Evolutionary conservation across 2,888 invertebrate species (phyloP), one percentile per base, ranked within the genome.

Genomic region (Cecidostiba fungosa): DNA sequence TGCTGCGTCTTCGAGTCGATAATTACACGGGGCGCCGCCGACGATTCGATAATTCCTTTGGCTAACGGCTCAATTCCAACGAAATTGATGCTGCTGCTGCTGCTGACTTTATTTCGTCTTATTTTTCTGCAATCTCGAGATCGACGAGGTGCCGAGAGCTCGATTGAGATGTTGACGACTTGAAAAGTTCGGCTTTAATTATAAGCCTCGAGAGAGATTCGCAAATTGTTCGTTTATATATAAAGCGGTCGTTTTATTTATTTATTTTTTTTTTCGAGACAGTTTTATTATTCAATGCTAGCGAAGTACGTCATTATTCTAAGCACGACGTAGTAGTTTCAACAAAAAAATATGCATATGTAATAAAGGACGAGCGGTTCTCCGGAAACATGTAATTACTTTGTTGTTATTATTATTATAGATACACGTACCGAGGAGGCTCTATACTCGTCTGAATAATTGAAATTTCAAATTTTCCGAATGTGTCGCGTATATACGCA

Each of bases 21-120:
- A 82, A 82, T 82, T 82, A 76, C 54, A 76, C 73, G 36, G 54
- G 54, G n/a, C 54, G n/a, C 50, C 14, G 32, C 26, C 39, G 23
- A 23, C 10, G 62, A 73, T 36, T 73, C 62, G 73, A 54, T 81
- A 81, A 81, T 81, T 73, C 81, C 43, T 10, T 23, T 19, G 8
- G 8, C 29, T 29, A n/a, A 73, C 81, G 59, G 72, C 80, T 80
- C 72, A 80, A 73, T 82, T 29, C 74, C 59, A 3, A 23, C 19
- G 32, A 76, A 76, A 82, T 82, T 69, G 76, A 76, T 69, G 81
- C 43, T 29, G 43, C 26, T 23, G 23, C 26, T 62, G 23, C 26
- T 62, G 23, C 43, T 23, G 12, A 39, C 14, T 23, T 23, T 39
- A 23, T 39, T 19, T 59, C 23, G 16, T 66, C 36, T 16, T 43